These are phyloP conservation scores for Limanda limanda DNA, from an alignment of 2,113 vertebrate species.

Conservation along the genomic window DNA sequence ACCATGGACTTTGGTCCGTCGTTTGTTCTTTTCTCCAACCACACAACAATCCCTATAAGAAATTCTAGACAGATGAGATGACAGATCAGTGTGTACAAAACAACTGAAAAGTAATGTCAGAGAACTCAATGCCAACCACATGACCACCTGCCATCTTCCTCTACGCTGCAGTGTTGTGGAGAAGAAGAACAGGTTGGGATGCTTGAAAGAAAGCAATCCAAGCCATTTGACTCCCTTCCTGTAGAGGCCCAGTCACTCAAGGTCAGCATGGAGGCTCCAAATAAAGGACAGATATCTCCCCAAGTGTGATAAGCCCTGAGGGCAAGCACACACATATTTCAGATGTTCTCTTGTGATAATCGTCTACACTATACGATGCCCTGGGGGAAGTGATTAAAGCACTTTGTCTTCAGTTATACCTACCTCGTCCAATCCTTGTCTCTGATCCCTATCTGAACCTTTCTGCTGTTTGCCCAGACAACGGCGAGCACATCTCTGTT, in stretches of 20 bases:
- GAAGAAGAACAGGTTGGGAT: conserved; percentile 5
- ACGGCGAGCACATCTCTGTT: conserved; percentile 14
- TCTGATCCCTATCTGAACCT: conserved; percentile 55
- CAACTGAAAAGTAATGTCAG: background rate
- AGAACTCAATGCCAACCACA: background rate
- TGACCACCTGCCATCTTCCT: background rate
- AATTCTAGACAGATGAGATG: background rate
- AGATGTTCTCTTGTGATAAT: conserved; percentile 73
- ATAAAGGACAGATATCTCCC: conserved; percentile 56
- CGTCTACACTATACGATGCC: conserved; percentile 49
- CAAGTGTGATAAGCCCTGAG: conserved; percentile 60
- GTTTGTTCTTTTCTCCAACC: too few species aligned
- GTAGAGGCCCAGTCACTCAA: conserved; percentile 61
- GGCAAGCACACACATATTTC: conserved; percentile 64
- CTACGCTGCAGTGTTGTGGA: background rate
- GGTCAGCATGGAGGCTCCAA: conserved; percentile 63
- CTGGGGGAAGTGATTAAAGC: conserved; percentile 72
- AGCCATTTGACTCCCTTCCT: conserved; percentile 21
- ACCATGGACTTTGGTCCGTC: too few species aligned
- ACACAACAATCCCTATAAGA: too few species aligned
- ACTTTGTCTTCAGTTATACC: conserved; percentile 70
- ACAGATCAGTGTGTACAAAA: conserved; percentile 10
- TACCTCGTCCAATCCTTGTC: conserved; percentile 41
- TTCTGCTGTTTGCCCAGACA: conserved; percentile 39
- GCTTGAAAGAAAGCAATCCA: background rate